Conservation (phyloP, 2,888 invertebrate species). For the Chirona hameri region DNA sequence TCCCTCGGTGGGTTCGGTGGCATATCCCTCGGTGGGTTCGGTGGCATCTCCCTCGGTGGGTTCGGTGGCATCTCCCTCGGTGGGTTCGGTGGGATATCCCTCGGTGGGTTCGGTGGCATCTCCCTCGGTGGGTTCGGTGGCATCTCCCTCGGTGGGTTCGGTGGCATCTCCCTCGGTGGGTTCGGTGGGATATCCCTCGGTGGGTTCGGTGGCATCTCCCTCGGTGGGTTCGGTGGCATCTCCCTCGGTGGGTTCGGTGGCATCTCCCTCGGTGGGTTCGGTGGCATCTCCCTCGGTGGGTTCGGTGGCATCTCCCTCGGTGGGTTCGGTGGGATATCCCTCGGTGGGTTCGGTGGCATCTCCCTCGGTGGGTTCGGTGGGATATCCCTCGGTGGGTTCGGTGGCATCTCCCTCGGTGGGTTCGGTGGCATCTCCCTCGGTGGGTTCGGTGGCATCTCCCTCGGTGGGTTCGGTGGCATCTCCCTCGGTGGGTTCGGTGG, state of each 20-base stretch:
- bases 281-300: constrained; percentile 65
- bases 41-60: constrained; percentile 65
- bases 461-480: constrained; percentile 54
- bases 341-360: constrained; percentile 54
- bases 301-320: background rate
- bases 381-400: too few species aligned
- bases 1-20: constrained; percentile 59
- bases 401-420: constrained; percentile 71
- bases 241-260: constrained; percentile 59
- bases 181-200: constrained; percentile 63
- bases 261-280: too few species aligned
- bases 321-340: constrained; percentile 56
- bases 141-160: constrained; percentile 65
- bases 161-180: too few species aligned
- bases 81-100: constrained; percentile 56
- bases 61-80: background rate
- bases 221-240: constrained; percentile 47
- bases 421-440: background rate
- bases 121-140: too few species aligned
- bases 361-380: too few species aligned
- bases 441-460: constrained; percentile 54
- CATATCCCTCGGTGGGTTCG: too few species aligned
- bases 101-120: constrained; percentile 54
- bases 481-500: constrained; percentile 44
- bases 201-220: constrained; percentile 44